Evolutionary conservation across 2,797 vertebrate species (phyloP).

Genomic region (Molossus alvarezi): DNA sequence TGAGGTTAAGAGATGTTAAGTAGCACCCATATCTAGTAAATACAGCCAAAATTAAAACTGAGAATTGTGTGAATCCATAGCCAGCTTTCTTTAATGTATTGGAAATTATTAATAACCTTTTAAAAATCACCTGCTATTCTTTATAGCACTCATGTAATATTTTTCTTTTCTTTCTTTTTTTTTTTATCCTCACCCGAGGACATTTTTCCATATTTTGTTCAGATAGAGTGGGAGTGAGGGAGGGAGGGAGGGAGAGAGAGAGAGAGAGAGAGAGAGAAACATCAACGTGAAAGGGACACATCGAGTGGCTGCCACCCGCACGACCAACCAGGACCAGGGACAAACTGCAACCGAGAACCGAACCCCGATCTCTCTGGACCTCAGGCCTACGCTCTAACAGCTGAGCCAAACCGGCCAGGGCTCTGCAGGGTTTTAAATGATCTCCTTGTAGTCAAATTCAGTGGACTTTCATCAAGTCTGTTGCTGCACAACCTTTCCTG

Average conservation of each 20-base stretch:
- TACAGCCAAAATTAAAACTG: constrained; percentile 5
- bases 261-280: too few species aligned
- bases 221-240: too few species aligned
- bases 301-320: too few species aligned
- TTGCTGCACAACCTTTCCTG: not conserved
- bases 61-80: not conserved
- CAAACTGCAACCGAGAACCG: too few species aligned
- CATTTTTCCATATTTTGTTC: too few species aligned
- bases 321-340: too few species aligned
- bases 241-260: too few species aligned
- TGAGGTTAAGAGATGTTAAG: not conserved
- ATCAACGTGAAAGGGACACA: too few species aligned
- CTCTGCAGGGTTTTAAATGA: not conserved
- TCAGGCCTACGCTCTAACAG: too few species aligned
- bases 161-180: constrained; percentile 3
- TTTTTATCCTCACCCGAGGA: too few species aligned
- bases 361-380: too few species aligned
- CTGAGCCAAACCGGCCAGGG: too few species aligned
- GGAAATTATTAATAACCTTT: constrained; percentile 48
- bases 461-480: not conserved
- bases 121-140: constrained; percentile 55
- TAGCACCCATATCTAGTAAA: not conserved
- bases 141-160: not conserved
- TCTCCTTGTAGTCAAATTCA: not conserved
- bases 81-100: constrained; percentile 24